A percentile compares a stretch with the other conserved stretches of the same genome.
phyloP scores from a whole-genome alignment of 2,888 invertebrate genomes.

The Prenolepis imparis region DNA sequence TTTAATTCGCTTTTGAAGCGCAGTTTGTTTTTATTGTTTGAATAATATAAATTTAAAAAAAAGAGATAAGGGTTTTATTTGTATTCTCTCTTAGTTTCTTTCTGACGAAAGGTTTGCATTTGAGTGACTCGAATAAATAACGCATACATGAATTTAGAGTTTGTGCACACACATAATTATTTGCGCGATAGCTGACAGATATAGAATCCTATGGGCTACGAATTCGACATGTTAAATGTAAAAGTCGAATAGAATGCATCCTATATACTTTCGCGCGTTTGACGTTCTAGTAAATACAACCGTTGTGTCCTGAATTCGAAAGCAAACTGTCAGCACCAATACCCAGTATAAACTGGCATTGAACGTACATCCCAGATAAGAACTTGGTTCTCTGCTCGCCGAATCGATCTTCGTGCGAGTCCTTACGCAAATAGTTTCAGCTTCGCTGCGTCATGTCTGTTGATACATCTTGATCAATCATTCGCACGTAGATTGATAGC shows the following conservation, averaged over 20 bases:
- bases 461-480: slow-evolving; percentile 31
- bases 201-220: slow-evolving; percentile 14
- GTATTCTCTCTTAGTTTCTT: neutral
- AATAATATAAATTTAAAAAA: slow-evolving; percentile 4
- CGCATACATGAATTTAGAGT: neutral
- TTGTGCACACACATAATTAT: slow-evolving; percentile 16
- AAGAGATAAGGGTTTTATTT: neutral
- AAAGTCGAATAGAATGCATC: slow-evolving; percentile 54
- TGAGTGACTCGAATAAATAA: slow-evolving; percentile 25
- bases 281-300: slow-evolving; percentile 59
- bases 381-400: slow-evolving; percentile 55
- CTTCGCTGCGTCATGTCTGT: slow-evolving; percentile 21
- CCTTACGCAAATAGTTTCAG: slow-evolving; percentile 51
- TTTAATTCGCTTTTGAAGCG: neutral
- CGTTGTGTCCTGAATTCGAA: slow-evolving; percentile 63
- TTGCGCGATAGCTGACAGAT: slow-evolving; percentile 7
- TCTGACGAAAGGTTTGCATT: neutral
- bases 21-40: neutral
- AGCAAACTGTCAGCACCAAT: slow-evolving; percentile 65
- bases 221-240: slow-evolving; percentile 56
- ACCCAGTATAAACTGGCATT: slow-evolving; percentile 47
- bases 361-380: slow-evolving; percentile 59
- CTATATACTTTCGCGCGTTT: slow-evolving; percentile 62
- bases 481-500: neutral
- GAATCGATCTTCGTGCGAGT: slow-evolving; percentile 64